phyloP scores from a whole-genome alignment of 2,113 vertebrate species.

The Addax nasomaculatus region DNA sequence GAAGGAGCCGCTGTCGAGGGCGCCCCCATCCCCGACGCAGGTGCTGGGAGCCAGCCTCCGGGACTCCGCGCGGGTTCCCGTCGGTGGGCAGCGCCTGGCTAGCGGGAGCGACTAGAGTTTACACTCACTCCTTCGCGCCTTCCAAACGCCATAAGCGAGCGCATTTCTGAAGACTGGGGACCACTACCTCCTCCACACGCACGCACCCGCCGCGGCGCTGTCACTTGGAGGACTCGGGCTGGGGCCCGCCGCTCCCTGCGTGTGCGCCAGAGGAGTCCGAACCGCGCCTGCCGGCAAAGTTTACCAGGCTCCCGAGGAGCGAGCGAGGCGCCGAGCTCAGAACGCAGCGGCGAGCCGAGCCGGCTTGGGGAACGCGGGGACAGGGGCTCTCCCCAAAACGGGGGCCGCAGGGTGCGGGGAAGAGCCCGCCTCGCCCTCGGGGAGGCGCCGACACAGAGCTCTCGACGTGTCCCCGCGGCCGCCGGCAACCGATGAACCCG shows the following conservation, averaged over 20 bases:
- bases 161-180: neutral
- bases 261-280: neutral
- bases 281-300: neutral
- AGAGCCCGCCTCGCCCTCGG: rapidly evolving
- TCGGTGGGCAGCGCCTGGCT: neutral
- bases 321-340: neutral
- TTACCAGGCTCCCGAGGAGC: neutral
- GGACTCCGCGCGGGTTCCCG: neutral
- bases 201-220: neutral
- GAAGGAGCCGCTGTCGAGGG: neutral
- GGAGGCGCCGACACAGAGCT: neutral
- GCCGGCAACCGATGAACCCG: rapidly evolving
- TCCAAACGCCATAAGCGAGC: neutral
- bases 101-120: neutral
- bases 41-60: neutral
- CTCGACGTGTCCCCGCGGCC: neutral
- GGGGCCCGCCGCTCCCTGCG: neutral
- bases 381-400: neutral
- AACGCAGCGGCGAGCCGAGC: neutral
- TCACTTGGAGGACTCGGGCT: rapidly evolving
- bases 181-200: neutral
- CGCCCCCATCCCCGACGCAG: neutral
- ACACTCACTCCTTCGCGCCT: neutral
- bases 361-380: neutral
- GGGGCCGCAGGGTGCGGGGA: too few relatives aligned